Percentiles rank a stretch among this genome's conserved stretches.
phyloP scores from a whole-genome alignment of 2,113 vertebrate species.

The Dipodomys spectabilis region DNA sequence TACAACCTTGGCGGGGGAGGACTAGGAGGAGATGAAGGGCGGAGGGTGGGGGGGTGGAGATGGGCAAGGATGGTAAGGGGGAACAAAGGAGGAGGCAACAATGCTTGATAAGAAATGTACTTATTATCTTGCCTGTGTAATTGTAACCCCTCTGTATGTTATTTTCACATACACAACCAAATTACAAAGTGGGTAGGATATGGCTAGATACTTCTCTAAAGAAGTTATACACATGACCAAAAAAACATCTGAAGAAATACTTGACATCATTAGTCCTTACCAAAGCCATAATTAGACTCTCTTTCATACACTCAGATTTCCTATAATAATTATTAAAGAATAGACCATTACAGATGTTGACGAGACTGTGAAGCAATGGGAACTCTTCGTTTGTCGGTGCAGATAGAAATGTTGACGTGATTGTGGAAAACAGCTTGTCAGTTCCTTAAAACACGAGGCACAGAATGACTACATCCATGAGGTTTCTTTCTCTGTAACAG shows the following conservation, averaged over 20 bases:
- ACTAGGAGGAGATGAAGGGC: too few relatives aligned
- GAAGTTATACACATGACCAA: neutral
- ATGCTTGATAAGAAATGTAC: too few relatives aligned
- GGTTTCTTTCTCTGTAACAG: neutral
- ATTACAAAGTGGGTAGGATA: constrained; percentile 9
- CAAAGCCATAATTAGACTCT: neutral
- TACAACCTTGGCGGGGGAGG: too few relatives aligned
- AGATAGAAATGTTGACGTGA: neutral
- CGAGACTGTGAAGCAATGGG: neutral
- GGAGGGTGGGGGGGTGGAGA: too few relatives aligned
- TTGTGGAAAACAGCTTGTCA: neutral
- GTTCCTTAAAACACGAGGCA: neutral
- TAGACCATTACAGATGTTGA: neutral
- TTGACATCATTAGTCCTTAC: neutral
- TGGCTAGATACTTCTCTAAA: constrained; percentile 13
- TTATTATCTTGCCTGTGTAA: too few relatives aligned
- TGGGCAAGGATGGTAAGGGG: too few relatives aligned
- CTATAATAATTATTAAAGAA: neutral
- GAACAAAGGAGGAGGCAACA: too few relatives aligned
- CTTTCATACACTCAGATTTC: neutral
- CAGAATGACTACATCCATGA: neutral
- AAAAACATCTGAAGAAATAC: neutral
- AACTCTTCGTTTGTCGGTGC: neutral
- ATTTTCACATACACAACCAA: too few relatives aligned
- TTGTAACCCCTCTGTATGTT: too few relatives aligned